Conservation (phyloP, 2,888 invertebrate species). For the Zygogramma bicolorata region DNA sequence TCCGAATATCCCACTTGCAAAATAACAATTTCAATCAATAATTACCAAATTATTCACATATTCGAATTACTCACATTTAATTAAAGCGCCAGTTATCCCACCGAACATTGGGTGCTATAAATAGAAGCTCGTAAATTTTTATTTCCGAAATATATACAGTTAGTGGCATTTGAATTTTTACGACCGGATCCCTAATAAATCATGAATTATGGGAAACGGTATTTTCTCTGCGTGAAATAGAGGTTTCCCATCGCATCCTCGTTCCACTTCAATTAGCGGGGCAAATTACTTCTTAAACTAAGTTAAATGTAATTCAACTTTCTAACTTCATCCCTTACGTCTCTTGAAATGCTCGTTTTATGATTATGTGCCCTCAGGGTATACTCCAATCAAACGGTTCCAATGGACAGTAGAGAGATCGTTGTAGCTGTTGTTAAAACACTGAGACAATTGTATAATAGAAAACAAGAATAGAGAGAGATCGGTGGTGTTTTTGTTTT, state of each 20-base stretch:
- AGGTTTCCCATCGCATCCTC: constrained; percentile 19
- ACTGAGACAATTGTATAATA: too few relatives aligned
- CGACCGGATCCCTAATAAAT: constrained; percentile 9
- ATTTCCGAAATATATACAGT: constrained; percentile 2
- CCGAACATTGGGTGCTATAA: neutral
- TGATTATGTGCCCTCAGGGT: constrained; percentile 9
- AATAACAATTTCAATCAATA: neutral
- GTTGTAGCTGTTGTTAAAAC: neutral
- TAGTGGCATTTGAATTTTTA: constrained; percentile 15
- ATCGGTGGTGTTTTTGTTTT: too few relatives aligned
- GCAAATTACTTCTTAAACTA: constrained; percentile 31
- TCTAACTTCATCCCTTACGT: constrained; percentile 26
- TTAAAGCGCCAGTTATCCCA: neutral
- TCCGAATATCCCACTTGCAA: neutral
- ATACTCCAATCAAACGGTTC: neutral
- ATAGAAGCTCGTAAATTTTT: constrained; percentile 3
- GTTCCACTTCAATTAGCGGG: constrained; percentile 21
- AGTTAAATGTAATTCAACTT: constrained; percentile 30
- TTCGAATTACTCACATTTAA: neutral
- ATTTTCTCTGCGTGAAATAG: constrained; percentile 9
- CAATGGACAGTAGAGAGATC: neutral
- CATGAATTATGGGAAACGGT: constrained; percentile 13
- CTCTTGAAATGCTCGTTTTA: constrained; percentile 24
- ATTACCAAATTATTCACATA: neutral
- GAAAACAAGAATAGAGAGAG: too few relatives aligned